These are phyloP conservation scores for Frieseomelitta varia DNA, from an alignment of 1,140 invertebrate genomes.

Conservation along the genomic window DNA sequence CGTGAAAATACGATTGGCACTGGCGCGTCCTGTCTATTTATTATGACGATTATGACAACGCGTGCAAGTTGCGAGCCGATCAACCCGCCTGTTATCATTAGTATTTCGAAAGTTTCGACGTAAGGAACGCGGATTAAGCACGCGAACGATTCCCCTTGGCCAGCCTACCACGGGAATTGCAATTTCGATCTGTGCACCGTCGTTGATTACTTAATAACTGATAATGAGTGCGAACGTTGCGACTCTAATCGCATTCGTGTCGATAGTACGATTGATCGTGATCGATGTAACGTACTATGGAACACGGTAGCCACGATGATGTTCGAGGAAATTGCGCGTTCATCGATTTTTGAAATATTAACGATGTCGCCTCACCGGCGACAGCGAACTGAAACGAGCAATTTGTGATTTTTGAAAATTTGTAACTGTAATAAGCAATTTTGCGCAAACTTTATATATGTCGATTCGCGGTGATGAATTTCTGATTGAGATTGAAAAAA, in stretches of 20 bases:
- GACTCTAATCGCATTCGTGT: neutral
- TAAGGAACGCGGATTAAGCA: neutral
- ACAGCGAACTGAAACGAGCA: too few relatives aligned
- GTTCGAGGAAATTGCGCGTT: neutral
- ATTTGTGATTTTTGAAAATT: too few relatives aligned
- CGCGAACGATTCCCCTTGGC: neutral
- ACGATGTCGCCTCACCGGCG: too few relatives aligned
- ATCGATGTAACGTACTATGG: neutral
- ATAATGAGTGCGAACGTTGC: constrained; percentile 18
- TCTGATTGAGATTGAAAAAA: too few relatives aligned
- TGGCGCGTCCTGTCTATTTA: neutral
- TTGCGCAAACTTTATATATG: too few relatives aligned
- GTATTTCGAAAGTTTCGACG: neutral
- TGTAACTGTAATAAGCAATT: too few relatives aligned
- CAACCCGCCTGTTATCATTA: constrained; percentile 1
- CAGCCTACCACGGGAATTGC: constrained; percentile 30
- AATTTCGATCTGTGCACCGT: constrained; percentile 7
- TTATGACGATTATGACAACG: constrained; percentile 14
- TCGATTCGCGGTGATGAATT: too few relatives aligned
- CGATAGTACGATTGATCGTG: constrained; percentile 1
- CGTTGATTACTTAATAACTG: constrained; percentile 36
- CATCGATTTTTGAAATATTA: neutral
- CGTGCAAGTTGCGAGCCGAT: neutral
- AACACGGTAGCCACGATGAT: neutral
- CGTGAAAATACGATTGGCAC: constrained; percentile 8